Percentiles rank a stretch among this genome's conserved stretches.
phyloP scores from a whole-genome alignment of 2,797 vertebrate species.

The Salarias fasciatus region DNA sequence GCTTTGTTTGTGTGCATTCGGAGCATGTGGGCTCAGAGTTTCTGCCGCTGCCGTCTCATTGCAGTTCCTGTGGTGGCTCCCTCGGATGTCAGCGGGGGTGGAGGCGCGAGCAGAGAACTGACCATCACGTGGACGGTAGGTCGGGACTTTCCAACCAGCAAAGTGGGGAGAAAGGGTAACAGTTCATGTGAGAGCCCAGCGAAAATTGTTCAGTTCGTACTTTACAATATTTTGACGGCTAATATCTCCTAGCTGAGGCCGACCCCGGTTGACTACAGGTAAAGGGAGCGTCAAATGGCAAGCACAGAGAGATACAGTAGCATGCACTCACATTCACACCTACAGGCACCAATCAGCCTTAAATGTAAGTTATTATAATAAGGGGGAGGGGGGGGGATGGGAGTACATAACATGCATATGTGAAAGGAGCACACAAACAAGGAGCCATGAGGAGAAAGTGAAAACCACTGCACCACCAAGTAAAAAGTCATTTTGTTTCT shows the following conservation, averaged over 20 bases:
- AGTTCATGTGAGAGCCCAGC: slow-evolving; percentile 1
- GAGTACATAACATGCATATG: too few relatives aligned
- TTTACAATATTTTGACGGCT: background rate
- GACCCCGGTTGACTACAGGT: too few relatives aligned
- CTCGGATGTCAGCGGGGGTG: slow-evolving; percentile 92
- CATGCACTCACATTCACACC: too few relatives aligned
- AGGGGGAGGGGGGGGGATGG: too few relatives aligned
- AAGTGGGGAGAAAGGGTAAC: slow-evolving; percentile 5
- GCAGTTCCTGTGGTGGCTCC: slow-evolving; percentile 95
- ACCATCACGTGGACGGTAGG: slow-evolving; percentile 96
- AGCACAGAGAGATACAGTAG: too few relatives aligned
- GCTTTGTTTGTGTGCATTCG: slow-evolving; percentile 64
- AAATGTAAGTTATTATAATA: too few relatives aligned
- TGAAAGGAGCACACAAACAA: too few relatives aligned
- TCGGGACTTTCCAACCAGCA: slow-evolving; percentile 47
- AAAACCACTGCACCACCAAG: too few relatives aligned
- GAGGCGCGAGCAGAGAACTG: slow-evolving; percentile 92
- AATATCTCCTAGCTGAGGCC: background rate
- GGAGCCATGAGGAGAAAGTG: too few relatives aligned
- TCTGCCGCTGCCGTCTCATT: slow-evolving; percentile 66
- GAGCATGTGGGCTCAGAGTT: slow-evolving; percentile 62
- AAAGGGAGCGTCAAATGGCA: too few relatives aligned
- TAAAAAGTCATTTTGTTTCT: too few relatives aligned
- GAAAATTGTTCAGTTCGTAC: background rate
- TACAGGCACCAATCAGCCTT: too few relatives aligned